These are phyloP conservation scores for Anisognathus igniventris DNA, from an alignment of 2,797 vertebrate species.

Conservation along the genomic window DNA sequence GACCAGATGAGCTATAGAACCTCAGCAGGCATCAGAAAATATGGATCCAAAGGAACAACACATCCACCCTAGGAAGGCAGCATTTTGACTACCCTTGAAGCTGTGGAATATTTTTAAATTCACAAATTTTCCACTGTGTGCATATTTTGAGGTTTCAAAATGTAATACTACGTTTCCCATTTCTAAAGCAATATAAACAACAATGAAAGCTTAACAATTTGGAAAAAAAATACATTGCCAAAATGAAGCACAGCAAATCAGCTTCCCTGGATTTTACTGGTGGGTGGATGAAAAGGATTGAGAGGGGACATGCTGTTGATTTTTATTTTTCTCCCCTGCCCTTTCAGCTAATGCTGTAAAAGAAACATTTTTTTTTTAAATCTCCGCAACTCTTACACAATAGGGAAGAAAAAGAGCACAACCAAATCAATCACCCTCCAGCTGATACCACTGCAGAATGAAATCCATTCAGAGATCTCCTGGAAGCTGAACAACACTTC, in stretches of 20 bases:
- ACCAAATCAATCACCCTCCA: neutral
- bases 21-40: neutral
- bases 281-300: neutral
- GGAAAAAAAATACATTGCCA: neutral
- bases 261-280: neutral
- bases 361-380: neutral
- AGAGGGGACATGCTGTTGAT: neutral
- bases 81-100: neutral
- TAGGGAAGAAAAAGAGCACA: neutral
- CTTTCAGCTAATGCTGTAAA: neutral
- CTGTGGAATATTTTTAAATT: neutral
- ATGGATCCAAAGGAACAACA: neutral
- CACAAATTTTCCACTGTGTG: neutral
- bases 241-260: neutral
- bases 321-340: neutral
- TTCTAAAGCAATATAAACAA: neutral
- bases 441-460: neutral
- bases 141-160: neutral
- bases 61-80: neutral
- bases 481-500: neutral
- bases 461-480: conserved; percentile 16
- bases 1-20: neutral
- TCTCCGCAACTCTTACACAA: neutral
- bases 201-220: neutral
- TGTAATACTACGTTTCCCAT: neutral